phyloP scores from a whole-genome alignment of 2,888 invertebrate genomes.

The Thysanoteuthis rhombus region DNA sequence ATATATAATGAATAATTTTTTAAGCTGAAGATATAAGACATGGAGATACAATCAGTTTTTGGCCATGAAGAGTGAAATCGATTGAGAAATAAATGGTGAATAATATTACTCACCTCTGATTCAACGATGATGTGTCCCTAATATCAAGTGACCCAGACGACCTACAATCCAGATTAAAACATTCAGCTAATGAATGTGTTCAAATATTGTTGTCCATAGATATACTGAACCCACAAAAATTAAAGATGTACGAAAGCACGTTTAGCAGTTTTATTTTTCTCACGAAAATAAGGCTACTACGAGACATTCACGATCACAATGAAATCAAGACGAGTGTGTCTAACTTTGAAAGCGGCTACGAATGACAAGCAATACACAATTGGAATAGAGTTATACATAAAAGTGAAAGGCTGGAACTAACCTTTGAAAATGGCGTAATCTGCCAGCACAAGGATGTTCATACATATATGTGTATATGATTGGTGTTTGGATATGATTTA shows the following conservation, averaged over 20 bases:
- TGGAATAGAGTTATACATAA: too few relatives aligned
- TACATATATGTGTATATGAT: too few relatives aligned
- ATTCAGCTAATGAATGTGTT: neutral
- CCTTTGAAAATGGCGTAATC: too few relatives aligned
- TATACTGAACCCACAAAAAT: neutral
- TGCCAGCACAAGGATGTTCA: too few relatives aligned
- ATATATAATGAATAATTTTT: neutral
- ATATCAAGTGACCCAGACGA: neutral
- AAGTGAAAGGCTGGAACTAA: too few relatives aligned
- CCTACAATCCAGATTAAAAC: neutral
- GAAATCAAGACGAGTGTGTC: neutral
- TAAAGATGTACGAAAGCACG: neutral
- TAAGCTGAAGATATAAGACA: neutral
- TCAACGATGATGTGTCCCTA: conserved; percentile 12
- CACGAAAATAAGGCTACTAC: neutral
- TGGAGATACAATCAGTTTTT: neutral
- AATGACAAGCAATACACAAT: neutral
- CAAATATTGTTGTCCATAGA: neutral
- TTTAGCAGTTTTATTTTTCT: neutral
- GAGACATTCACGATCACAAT: neutral
- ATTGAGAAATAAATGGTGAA: neutral
- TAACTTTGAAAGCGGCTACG: neutral
- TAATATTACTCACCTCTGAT: neutral
- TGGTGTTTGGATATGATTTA: too few relatives aligned
- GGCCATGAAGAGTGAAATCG: neutral